Conservation (phyloP, 2,888 invertebrate species). For the Eupithecia subfuscata region DNA sequence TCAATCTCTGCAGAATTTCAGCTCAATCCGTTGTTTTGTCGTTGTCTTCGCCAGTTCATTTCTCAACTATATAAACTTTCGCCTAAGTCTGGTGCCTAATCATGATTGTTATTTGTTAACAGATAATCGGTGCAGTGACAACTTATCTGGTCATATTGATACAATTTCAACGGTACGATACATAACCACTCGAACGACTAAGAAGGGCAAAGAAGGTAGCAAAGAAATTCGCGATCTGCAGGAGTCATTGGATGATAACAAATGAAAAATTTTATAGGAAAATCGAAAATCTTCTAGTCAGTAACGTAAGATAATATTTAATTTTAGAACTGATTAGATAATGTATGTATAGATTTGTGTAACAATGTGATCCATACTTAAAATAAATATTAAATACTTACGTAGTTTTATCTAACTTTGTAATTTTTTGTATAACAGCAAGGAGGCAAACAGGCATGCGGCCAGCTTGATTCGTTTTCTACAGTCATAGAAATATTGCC, state of each 20-base stretch:
- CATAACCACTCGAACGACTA: slow-evolving; percentile 2
- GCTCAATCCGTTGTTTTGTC: not conserved
- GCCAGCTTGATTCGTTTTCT: not conserved
- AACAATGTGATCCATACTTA: not conserved
- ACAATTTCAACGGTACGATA: slow-evolving; percentile 84
- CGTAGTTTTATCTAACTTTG: not conserved
- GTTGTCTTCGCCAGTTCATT: not conserved
- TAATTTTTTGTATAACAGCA: not conserved
- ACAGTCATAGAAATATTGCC: not conserved
- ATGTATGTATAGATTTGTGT: not conserved
- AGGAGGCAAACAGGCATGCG: not conserved
- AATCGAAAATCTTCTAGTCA: not conserved
- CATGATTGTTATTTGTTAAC: slow-evolving; percentile 30
- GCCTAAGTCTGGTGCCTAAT: not conserved
- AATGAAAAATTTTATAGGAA: not conserved
- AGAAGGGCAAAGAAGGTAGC: not conserved
- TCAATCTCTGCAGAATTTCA: not conserved
- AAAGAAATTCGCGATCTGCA: not conserved
- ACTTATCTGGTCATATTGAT: slow-evolving; percentile 85
- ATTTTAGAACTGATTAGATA: not conserved
- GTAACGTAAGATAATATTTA: not conserved
- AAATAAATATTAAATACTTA: not conserved
- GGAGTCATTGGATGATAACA: not conserved
- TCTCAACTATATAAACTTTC: not conserved
- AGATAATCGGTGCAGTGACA: slow-evolving; percentile 84